These are phyloP conservation scores for Pteromalus puparum DNA, from an alignment of 1,140 invertebrate species.

Conservation along the genomic window DNA sequence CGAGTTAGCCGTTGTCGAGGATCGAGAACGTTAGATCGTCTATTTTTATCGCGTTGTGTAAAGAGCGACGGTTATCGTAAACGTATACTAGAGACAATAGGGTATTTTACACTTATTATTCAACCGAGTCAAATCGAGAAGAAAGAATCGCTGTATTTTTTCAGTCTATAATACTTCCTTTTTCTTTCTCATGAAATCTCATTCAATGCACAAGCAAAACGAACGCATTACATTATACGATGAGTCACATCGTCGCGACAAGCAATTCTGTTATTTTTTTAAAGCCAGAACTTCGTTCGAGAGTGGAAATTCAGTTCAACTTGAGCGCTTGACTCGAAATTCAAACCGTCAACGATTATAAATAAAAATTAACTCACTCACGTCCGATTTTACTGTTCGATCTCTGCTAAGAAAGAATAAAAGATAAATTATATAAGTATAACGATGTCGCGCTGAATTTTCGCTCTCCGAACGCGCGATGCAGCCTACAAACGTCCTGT, in stretches of 20 bases:
- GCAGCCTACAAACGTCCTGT: neutral
- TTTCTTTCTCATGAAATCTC: neutral
- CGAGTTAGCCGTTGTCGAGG: neutral
- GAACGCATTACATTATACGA: neutral
- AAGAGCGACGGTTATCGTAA: neutral
- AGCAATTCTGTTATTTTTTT: constrained; percentile 17
- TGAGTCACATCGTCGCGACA: neutral
- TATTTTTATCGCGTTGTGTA: constrained; percentile 41
- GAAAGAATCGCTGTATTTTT: constrained; percentile 27
- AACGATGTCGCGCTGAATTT: neutral
- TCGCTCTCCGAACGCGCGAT: neutral
- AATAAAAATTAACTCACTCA: neutral
- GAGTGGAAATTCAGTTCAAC: neutral
- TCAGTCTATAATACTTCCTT: constrained; percentile 22
- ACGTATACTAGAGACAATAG: neutral
- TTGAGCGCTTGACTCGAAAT: neutral
- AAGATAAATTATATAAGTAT: neutral
- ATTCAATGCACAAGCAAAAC: constrained; percentile 26
- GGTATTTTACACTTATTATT: constrained; percentile 3
- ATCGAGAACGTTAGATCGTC: neutral
- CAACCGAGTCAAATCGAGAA: neutral
- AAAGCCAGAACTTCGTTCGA: neutral
- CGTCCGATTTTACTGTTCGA: neutral
- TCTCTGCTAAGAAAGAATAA: neutral
- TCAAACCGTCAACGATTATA: neutral